Evolutionary conservation across 1,140 invertebrate genomes (phyloP), one percentile per base, ranked within the genome.

Genomic region (Aphaenogaster floridana): DNA sequence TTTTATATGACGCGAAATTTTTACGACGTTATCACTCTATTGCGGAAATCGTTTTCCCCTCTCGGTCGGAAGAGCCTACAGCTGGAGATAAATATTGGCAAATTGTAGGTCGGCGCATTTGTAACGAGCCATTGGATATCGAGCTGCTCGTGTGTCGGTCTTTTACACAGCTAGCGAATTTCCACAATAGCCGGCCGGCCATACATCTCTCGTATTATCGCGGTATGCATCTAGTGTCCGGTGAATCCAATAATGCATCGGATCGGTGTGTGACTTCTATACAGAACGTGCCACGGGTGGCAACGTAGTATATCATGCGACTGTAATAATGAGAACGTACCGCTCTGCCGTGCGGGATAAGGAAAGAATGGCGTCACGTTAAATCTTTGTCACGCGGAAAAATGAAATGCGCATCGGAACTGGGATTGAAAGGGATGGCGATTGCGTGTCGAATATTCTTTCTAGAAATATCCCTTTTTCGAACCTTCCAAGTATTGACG

Each of bases 91-190:
- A 84, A 84, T 84, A 84, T 84, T 76, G 80, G 54, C 80, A 84
- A 84, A 84, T 84, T 74, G 69, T 84, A 61, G 80, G 54, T 84
- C 54, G 80, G 80, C 80, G 72, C 64, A 68, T 74, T 84, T 84
- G 80, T 63, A 84, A 84, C 80, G 42, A 61, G 80, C 69, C 69
- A 76, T 84, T 84, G 80, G 36, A 84, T 84, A 84, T 84, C 69
- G 66, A 54, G 66, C 42, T 39, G 36, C 80, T 81, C 39, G 69
- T 21, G 42, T 42, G 69, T 61, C 68, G 80, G 52, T 59, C 42
- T 74, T 76, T 76, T 76, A 50, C 66, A 59, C 69, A 63, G 69
- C 69, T 39, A 76, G 69, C 80, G 80, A 84, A 84, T 84, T 84
- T 84, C 69, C 80, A 84, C 80, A 84, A 84, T 76, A 48, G 39